These are phyloP conservation scores for Heliconius himera DNA, from an alignment of 1,140 invertebrate genomes.

Conservation along the genomic window DNA sequence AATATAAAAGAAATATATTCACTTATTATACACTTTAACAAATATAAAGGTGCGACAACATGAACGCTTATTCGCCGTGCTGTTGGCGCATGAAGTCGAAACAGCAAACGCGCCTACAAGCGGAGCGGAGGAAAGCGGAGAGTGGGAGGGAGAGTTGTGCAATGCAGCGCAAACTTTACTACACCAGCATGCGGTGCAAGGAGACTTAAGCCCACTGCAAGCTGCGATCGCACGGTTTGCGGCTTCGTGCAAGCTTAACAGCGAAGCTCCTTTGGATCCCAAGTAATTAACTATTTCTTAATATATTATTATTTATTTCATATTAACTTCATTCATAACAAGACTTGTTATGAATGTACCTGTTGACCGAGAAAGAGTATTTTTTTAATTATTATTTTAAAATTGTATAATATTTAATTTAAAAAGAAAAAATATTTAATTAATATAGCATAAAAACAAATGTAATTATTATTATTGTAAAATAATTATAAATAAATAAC, in stretches of 20 bases:
- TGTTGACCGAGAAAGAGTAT: background rate
- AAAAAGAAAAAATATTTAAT: no score
- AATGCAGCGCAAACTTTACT: constrained; percentile 93
- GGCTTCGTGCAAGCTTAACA: constrained; percentile 89
- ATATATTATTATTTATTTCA: background rate
- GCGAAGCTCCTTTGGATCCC: constrained; percentile 87
- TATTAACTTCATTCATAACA: no score
- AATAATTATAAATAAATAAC: no score
- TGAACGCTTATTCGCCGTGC: constrained; percentile 89
- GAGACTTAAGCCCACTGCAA: constrained; percentile 94
- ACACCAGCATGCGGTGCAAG: constrained; percentile 97
- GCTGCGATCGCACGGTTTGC: constrained; percentile 92
- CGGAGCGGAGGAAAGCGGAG: constrained; percentile 54
- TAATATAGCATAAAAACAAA: no score
- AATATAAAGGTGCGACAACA: constrained; percentile 84
- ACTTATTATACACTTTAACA: background rate
- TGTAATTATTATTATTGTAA: no score
- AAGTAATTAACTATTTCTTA: constrained; percentile 65
- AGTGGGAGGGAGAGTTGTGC: constrained; percentile 88
- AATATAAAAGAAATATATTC: background rate
- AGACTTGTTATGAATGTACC: background rate
- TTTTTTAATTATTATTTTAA: no score
- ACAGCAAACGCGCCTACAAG: constrained; percentile 51
- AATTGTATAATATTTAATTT: no score
- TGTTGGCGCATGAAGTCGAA: constrained; percentile 86